Evolutionary conservation across 2,113 vertebrate species (phyloP).

Genomic region (Pholis gunnellus): DNA sequence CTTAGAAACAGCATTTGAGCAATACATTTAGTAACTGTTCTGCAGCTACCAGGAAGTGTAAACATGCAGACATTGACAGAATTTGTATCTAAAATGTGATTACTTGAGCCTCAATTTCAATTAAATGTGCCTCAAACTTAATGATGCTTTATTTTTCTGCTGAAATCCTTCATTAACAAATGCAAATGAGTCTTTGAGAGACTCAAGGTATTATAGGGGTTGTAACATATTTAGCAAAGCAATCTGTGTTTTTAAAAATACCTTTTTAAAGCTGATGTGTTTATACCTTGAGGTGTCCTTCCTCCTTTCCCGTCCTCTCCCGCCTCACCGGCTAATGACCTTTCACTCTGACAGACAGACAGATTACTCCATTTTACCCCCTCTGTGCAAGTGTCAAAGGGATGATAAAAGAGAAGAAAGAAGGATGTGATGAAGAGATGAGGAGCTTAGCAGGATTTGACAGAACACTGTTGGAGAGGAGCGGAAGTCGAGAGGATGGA

Average conservation of each 20-base stretch:
- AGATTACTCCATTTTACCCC: constrained; percentile 78
- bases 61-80: not conserved
- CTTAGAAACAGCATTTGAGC: not conserved
- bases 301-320: constrained; percentile 47
- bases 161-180: not conserved
- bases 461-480: constrained; percentile 37
- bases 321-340: constrained; percentile 75
- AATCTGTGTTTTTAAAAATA: not conserved
- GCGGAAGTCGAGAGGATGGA: constrained; percentile 30
- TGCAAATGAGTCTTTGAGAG: not conserved
- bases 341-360: constrained; percentile 81
- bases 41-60: not conserved
- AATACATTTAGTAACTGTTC: not conserved
- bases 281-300: constrained; percentile 52
- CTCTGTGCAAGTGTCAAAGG: constrained; percentile 60
- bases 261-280: not conserved
- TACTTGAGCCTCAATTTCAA: not conserved
- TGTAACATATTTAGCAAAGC: not conserved
- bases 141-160: not conserved
- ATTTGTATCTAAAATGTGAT: not conserved
- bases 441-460: constrained; percentile 60
- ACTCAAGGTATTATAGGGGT: not conserved
- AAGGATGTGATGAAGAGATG: constrained; percentile 61
- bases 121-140: not conserved
- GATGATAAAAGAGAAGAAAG: constrained; percentile 66